These are phyloP conservation scores for Aphelenchoides besseyi DNA, from an alignment of 1,140 invertebrate genomes.

Conservation along the genomic window DNA sequence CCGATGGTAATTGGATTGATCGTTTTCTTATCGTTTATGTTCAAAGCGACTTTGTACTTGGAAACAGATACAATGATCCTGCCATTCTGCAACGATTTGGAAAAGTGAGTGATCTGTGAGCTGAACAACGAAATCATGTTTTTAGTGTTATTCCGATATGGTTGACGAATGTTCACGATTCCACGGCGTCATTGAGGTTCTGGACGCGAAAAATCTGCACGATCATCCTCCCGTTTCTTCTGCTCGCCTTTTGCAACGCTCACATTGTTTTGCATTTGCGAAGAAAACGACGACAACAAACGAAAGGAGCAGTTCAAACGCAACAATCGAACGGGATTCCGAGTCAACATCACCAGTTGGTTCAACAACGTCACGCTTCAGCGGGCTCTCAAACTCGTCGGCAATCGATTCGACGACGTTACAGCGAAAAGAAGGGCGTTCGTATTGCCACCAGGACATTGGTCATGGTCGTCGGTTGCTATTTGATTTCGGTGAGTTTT, in stretches of 20 bases:
- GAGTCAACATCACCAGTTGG: not conserved
- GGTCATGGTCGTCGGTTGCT: constrained; percentile 57
- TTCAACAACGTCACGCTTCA: not conserved
- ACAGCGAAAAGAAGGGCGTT: constrained; percentile 53
- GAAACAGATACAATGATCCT: constrained; percentile 32
- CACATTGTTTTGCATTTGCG: constrained; percentile 48
- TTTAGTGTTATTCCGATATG: constrained; percentile 47
- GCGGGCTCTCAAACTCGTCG: not conserved
- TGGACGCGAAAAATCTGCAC: constrained; percentile 56
- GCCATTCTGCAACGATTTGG: constrained; percentile 18
- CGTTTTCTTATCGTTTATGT: constrained; percentile 36
- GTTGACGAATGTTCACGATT: constrained; percentile 34
- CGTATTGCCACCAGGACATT: constrained; percentile 49
- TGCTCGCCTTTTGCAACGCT: constrained; percentile 53
- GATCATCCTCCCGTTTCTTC: constrained; percentile 48
- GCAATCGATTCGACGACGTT: constrained; percentile 32
- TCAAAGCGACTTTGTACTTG: constrained; percentile 51
- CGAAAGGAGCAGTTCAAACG: not conserved
- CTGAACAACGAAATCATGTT: too few species aligned
- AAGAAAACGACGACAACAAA: constrained; percentile 4
- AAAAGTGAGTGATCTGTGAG: constrained; percentile 24
- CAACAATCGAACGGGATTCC: not conserved
- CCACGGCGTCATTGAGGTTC: constrained; percentile 32
- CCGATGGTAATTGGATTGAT: constrained; percentile 33
- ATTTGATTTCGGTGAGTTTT: constrained; percentile 36